Evolutionary conservation across 2,113 vertebrate species (phyloP).

Genomic region (Notarius lentiginosus): DNA sequence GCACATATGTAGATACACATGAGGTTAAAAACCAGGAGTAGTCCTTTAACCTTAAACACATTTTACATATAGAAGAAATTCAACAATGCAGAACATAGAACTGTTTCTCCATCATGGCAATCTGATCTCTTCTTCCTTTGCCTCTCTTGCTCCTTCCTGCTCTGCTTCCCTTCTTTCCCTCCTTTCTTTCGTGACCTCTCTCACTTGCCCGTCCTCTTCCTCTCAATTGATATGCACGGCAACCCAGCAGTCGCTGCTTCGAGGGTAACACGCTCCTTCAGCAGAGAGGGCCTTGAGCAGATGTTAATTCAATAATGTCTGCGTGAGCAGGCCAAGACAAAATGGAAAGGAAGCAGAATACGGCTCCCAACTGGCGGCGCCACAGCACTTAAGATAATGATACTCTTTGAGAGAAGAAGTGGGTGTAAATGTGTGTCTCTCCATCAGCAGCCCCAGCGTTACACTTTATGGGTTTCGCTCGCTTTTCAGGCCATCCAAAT

Average conservation of each 20-base stretch:
- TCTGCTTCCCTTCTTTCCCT: constrained; percentile 52
- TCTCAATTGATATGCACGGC: constrained; percentile 45
- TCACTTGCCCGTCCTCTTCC: constrained; percentile 6
- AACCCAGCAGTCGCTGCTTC: constrained; percentile 52
- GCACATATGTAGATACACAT: background rate
- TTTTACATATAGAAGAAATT: background rate
- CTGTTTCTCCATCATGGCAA: background rate
- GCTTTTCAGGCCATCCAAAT: constrained; percentile 55
- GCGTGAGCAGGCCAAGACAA: constrained; percentile 65
- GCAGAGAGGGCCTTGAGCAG: constrained; percentile 63
- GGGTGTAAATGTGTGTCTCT: constrained; percentile 61
- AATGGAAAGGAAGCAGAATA: constrained; percentile 65
- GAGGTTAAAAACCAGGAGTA: background rate
- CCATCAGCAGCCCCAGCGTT: constrained; percentile 59
- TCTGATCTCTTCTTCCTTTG: constrained; percentile 15
- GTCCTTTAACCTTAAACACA: background rate
- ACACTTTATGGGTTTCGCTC: constrained; percentile 55
- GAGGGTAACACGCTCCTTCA: constrained; percentile 61
- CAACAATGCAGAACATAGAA: background rate
- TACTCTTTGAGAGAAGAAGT: constrained; percentile 59
- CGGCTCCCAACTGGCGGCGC: constrained; percentile 61
- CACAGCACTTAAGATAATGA: constrained; percentile 71
- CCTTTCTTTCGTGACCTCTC: constrained; percentile 18
- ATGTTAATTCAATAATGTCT: constrained; percentile 73
- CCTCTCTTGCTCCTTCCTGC: constrained; percentile 17